Evolutionary conservation across 2,797 vertebrate genomes (phyloP).

Genomic region (Pseudochaenichthys georgianus): DNA sequence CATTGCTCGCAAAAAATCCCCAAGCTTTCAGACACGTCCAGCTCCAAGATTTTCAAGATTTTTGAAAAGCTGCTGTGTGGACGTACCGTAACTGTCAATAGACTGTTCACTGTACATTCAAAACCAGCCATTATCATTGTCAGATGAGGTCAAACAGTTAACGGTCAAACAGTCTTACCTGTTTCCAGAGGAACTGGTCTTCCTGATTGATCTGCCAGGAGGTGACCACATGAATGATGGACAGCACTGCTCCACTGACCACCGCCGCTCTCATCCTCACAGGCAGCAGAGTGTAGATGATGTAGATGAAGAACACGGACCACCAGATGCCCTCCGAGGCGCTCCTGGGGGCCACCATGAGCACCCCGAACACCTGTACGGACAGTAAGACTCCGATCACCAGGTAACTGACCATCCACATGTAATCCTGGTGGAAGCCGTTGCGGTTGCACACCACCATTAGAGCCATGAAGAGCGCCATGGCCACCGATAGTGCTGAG

Average conservation of each 20-base stretch:
- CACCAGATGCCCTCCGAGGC: slow-evolving; percentile 95
- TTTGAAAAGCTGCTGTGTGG: too few relatives aligned
- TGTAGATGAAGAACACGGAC: slow-evolving; percentile 97
- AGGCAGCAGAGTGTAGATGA: slow-evolving; percentile 96
- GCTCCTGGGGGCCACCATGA: slow-evolving; percentile 89
- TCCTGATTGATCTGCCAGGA: slow-evolving; percentile 91
- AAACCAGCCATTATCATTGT: background rate
- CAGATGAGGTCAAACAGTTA: slow-evolving; percentile 4
- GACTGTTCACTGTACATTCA: slow-evolving; percentile 1
- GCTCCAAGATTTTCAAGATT: too few relatives aligned
- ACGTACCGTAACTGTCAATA: background rate
- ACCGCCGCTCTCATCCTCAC: slow-evolving; percentile 96
- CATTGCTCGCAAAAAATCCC: too few relatives aligned
- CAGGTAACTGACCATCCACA: slow-evolving; percentile 98
- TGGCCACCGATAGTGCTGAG: slow-evolving; percentile 88
- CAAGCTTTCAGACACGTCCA: too few relatives aligned
- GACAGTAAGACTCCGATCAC: slow-evolving; percentile 90
- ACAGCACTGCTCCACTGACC: slow-evolving; percentile 90
- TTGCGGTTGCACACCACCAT: slow-evolving; percentile 96
- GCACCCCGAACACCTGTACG: slow-evolving; percentile 91
- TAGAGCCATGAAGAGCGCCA: slow-evolving; percentile 91
- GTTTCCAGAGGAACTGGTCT: slow-evolving; percentile 93
- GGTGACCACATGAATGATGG: slow-evolving; percentile 90
- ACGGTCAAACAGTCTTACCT: slow-evolving; percentile 81
- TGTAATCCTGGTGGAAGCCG: slow-evolving; percentile 97